Evolutionary conservation across 2,888 invertebrate species (phyloP).

Genomic region (Nephrotoma flavescens): DNA sequence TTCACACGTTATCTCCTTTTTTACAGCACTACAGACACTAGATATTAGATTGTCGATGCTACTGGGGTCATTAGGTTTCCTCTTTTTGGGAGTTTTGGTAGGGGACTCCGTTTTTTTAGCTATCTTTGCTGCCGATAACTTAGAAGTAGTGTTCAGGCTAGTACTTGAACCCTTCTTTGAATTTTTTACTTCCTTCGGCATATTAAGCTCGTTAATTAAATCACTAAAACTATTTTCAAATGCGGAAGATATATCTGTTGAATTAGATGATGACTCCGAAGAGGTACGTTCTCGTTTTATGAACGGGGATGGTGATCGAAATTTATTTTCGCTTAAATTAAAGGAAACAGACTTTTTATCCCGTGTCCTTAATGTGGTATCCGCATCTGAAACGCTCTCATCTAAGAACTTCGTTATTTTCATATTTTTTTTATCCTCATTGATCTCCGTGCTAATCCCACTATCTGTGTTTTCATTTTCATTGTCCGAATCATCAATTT

Average conservation of each 20-base stretch:
- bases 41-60: neutral
- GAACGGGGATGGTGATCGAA: neutral
- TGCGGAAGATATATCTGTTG: neutral
- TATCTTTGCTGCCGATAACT: neutral
- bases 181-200: neutral
- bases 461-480: neutral
- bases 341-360: neutral
- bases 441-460: neutral
- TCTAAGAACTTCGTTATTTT: neutral
- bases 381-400: neutral
- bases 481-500: neutral
- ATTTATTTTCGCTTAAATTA: neutral
- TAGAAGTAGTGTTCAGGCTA: neutral
- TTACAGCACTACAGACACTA: neutral
- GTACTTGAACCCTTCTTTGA: neutral
- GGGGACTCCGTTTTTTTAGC: neutral
- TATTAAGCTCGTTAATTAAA: neutral
- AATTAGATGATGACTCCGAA: neutral
- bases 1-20: neutral
- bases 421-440: neutral
- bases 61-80: neutral
- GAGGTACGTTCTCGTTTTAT: neutral
- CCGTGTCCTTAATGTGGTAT: neutral
- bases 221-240: neutral
- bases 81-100: neutral